Evolutionary conservation across 2,888 invertebrate species (phyloP).

Genomic region (Stratiomys singularior): DNA sequence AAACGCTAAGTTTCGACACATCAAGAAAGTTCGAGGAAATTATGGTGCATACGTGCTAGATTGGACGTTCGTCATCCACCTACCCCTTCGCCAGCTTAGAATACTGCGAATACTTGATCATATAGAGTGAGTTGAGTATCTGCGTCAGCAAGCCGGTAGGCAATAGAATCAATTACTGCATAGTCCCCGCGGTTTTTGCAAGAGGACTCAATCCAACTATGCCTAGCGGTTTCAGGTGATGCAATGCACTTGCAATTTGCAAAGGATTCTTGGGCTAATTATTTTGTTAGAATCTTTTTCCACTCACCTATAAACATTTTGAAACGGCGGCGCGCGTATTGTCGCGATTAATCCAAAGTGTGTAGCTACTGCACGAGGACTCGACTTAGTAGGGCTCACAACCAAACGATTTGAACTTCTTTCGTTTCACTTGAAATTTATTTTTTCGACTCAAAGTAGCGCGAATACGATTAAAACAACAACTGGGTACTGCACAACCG

Average conservation of each 20-base stretch:
- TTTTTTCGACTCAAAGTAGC: neutral
- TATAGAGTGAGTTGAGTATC: too few species aligned
- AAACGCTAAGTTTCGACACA: neutral
- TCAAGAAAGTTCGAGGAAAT: neutral
- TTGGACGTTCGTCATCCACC: neutral
- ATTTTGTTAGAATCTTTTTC: neutral
- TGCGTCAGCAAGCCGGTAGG: too few species aligned
- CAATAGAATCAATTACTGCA: too few species aligned
- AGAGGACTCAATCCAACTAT: neutral
- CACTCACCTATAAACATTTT: conserved; percentile 35
- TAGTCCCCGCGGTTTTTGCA: too few species aligned
- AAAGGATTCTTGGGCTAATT: too few species aligned
- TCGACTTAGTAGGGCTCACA: neutral
- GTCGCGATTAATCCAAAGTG: conserved; percentile 1
- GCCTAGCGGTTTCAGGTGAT: neutral
- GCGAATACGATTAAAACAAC: neutral
- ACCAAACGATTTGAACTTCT: neutral
- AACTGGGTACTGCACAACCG: neutral
- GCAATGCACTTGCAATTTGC: neutral
- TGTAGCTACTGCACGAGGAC: neutral
- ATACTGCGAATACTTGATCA: too few species aligned
- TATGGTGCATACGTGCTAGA: conserved; percentile 1
- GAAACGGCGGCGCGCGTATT: neutral
- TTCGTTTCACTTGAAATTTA: neutral
- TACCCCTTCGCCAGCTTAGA: too few species aligned